A percentile compares a stretch with the other conserved stretches of the same genome.
These are phyloP conservation scores for Cryptops parisi DNA, from an alignment of 2,888 invertebrate genomes.

Conservation along the genomic window DNA sequence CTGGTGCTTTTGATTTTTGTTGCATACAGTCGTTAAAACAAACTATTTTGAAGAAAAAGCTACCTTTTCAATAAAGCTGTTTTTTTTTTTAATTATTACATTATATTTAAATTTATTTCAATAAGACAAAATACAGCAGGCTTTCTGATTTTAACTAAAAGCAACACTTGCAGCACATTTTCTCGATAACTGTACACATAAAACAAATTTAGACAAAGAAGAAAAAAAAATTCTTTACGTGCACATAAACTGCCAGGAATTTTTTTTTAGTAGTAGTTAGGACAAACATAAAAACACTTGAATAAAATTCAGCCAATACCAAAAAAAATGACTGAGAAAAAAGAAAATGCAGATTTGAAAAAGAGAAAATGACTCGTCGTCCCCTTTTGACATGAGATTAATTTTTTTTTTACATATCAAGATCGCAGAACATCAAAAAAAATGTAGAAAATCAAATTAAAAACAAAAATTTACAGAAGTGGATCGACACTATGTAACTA, in stretches of 20 bases:
- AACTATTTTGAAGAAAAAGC: too few relatives aligned
- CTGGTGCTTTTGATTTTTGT: too few relatives aligned
- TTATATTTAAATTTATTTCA: conserved; percentile 10
- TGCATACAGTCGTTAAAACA: too few relatives aligned
- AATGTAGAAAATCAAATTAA: too few relatives aligned
- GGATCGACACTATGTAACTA: conserved; percentile 7
- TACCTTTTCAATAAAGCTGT: too few relatives aligned
- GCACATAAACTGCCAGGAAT: too few relatives aligned
- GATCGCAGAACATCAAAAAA: conserved; percentile 14
- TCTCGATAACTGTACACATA: conserved; percentile 10
- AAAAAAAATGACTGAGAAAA: neutral
- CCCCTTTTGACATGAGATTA: neutral
- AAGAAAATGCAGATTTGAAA: neutral
- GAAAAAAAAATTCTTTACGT: neutral
- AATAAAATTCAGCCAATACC: too few relatives aligned
- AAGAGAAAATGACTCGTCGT: conserved; percentile 2
- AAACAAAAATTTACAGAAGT: conserved; percentile 15
- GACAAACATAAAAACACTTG: too few relatives aligned
- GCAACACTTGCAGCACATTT: conserved; percentile 13
- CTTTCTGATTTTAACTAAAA: conserved; percentile 13
- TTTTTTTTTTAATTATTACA: too few relatives aligned
- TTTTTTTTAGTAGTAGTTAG: too few relatives aligned
- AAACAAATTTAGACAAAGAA: conserved; percentile 1
- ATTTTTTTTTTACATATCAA: conserved; percentile 13
- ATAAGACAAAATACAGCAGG: conserved; percentile 14